Evolutionary conservation across 2,113 vertebrate genomes (phyloP).

Genomic region (Chitala chitala): DNA sequence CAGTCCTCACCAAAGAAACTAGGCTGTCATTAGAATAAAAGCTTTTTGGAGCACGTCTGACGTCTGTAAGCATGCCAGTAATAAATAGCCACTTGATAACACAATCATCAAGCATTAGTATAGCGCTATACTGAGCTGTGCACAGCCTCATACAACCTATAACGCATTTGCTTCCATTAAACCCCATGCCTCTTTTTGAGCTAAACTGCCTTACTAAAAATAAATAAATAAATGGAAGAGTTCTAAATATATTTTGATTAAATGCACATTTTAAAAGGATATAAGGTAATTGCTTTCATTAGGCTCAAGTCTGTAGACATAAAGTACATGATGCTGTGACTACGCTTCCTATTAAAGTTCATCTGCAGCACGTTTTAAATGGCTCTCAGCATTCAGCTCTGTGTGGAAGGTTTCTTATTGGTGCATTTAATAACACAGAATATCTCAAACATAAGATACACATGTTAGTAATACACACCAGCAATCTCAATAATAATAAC

Average conservation of each 20-base stretch:
- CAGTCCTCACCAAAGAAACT: neutral
- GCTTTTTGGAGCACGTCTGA: constrained; percentile 1
- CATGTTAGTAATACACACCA: too few relatives aligned
- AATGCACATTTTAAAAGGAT: too few relatives aligned
- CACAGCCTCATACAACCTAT: neutral
- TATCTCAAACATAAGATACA: too few relatives aligned
- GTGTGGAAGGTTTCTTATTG: too few relatives aligned
- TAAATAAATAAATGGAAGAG: too few relatives aligned
- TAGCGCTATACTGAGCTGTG: neutral
- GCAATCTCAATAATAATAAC: too few relatives aligned
- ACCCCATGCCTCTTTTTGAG: neutral
- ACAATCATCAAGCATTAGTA: neutral
- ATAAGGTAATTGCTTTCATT: too few relatives aligned
- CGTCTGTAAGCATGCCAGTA: neutral
- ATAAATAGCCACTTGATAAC: constrained; percentile 8
- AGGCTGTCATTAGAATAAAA: neutral
- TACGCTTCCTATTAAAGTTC: too few relatives aligned
- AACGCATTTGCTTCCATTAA: neutral
- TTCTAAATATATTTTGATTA: too few relatives aligned
- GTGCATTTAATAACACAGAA: too few relatives aligned
- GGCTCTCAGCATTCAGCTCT: too few relatives aligned
- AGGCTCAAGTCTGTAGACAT: neutral
- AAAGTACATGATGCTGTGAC: neutral
- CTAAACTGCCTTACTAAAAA: neutral
- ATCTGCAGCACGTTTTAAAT: too few relatives aligned